Conservation (phyloP, 2,888 invertebrate genomes). For the Epistrophella euchroma region DNA sequence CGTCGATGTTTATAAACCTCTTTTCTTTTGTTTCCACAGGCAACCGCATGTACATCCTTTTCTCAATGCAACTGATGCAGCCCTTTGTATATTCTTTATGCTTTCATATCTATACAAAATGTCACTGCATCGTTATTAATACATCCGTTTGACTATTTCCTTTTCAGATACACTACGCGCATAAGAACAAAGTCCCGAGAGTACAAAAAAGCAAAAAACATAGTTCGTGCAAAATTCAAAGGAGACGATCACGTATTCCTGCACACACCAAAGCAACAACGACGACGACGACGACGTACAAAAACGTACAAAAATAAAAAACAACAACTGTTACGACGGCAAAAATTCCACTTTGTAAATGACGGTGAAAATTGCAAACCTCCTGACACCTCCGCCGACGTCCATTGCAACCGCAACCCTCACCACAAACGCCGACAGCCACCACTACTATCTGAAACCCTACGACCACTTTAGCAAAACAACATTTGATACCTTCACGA, state of each 20-base stretch:
- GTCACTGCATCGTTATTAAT: slow-evolving; percentile 65
- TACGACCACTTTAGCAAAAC: slow-evolving; percentile 78
- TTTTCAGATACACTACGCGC: slow-evolving; percentile 67
- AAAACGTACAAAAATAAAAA: slow-evolving; percentile 12
- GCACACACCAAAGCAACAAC: slow-evolving; percentile 47
- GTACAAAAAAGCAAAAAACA: slow-evolving; percentile 8
- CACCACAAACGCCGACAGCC: slow-evolving; percentile 66
- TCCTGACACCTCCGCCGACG: slow-evolving; percentile 77
- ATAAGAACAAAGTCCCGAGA: slow-evolving; percentile 51
- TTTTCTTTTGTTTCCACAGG: not conserved
- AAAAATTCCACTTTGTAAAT: slow-evolving; percentile 76
- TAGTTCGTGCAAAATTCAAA: slow-evolving; percentile 61
- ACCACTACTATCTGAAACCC: slow-evolving; percentile 54
- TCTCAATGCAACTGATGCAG: slow-evolving; percentile 31
- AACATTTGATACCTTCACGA: slow-evolving; percentile 78
- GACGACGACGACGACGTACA: slow-evolving; percentile 45
- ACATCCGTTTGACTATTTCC: slow-evolving; percentile 73
- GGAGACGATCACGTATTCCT: slow-evolving; percentile 63
- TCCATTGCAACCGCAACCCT: slow-evolving; percentile 78
- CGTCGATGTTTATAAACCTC: not conserved
- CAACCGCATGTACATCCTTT: slow-evolving; percentile 46
- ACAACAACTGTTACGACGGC: not conserved
- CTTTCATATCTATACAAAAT: slow-evolving; percentile 11
- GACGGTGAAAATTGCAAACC: slow-evolving; percentile 80
- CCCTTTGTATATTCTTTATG: slow-evolving; percentile 8